A percentile compares a stretch with the other conserved stretches of the same genome.
These are phyloP conservation scores for Stenodera caucasica DNA, from an alignment of 2,888 invertebrate species.

Conservation along the genomic window DNA sequence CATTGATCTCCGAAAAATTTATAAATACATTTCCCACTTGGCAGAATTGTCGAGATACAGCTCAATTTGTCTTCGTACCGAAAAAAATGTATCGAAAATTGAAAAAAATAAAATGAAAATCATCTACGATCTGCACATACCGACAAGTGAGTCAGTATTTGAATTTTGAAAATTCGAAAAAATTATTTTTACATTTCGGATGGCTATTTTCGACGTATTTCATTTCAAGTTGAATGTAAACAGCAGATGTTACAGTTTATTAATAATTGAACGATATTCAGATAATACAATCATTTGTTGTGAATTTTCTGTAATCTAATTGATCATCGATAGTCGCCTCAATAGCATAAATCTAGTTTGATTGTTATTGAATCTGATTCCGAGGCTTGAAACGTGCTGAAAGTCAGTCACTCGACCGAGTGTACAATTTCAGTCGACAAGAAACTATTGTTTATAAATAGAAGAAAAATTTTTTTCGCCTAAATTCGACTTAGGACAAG, in stretches of 20 bases:
- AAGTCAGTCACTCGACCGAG: constrained; percentile 12
- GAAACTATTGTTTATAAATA: neutral
- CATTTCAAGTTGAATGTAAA: neutral
- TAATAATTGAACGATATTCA: too few species aligned
- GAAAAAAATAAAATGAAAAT: too few species aligned
- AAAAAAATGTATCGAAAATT: too few species aligned
- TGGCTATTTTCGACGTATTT: neutral
- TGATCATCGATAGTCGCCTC: too few species aligned
- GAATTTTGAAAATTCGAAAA: neutral
- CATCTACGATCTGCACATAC: too few species aligned
- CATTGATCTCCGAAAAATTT: constrained; percentile 6
- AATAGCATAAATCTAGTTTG: too few species aligned
- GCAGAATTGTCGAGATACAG: neutral
- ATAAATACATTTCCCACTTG: neutral
- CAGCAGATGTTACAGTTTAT: constrained; percentile 1
- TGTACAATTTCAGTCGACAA: constrained; percentile 15
- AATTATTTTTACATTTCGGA: constrained; percentile 3
- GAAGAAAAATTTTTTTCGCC: too few species aligned
- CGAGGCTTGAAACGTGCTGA: constrained; percentile 15
- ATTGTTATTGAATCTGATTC: too few species aligned
- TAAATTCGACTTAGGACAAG: too few species aligned
- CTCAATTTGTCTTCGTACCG: too few species aligned
- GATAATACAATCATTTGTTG: too few species aligned
- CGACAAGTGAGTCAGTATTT: constrained; percentile 2
- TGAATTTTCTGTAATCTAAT: too few species aligned